A percentile compares a stretch with the other conserved stretches of the same genome.
Conservation (phyloP, 2,888 invertebrate species). For the Mechanitis messenoides region DNA sequence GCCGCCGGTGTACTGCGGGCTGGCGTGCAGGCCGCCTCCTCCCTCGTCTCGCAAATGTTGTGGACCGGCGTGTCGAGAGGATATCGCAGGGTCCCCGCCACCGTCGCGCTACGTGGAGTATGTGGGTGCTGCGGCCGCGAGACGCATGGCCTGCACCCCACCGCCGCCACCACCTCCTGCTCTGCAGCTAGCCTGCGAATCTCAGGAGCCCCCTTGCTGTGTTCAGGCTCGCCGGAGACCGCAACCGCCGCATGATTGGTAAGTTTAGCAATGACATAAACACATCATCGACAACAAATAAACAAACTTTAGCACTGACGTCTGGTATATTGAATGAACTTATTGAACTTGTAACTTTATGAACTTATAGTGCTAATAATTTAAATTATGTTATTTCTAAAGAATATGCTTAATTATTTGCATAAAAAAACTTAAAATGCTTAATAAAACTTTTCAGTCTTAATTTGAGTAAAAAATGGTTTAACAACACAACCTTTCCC, state of each 20-base stretch:
- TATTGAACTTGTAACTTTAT: not conserved
- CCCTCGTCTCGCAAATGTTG: slow-evolving; percentile 65
- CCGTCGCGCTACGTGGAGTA: slow-evolving; percentile 78
- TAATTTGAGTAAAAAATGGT: slow-evolving; percentile 39
- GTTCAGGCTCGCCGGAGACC: slow-evolving; percentile 75
- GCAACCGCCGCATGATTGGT: slow-evolving; percentile 77
- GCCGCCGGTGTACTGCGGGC: slow-evolving; percentile 75
- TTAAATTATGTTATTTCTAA: no score
- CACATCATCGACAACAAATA: not conserved
- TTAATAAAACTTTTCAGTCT: not conserved
- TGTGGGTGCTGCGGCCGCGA: slow-evolving; percentile 79
- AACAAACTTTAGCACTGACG: not conserved
- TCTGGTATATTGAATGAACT: not conserved
- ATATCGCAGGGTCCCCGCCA: slow-evolving; percentile 62
- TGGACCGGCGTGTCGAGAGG: slow-evolving; percentile 68
- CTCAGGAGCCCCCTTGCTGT: slow-evolving; percentile 75
- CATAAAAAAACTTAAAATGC: no score
- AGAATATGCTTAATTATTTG: no score
- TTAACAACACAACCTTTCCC: slow-evolving; percentile 49
- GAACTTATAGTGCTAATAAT: no score
- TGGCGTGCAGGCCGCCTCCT: slow-evolving; percentile 66
- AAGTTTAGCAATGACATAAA: slow-evolving; percentile 46
- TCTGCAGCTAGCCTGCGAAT: slow-evolving; percentile 68
- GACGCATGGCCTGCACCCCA: slow-evolving; percentile 74
- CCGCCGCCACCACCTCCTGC: slow-evolving; percentile 71